phyloP scores from a whole-genome alignment of 2,797 vertebrate genomes.

The Darevskia nairensis region DNA sequence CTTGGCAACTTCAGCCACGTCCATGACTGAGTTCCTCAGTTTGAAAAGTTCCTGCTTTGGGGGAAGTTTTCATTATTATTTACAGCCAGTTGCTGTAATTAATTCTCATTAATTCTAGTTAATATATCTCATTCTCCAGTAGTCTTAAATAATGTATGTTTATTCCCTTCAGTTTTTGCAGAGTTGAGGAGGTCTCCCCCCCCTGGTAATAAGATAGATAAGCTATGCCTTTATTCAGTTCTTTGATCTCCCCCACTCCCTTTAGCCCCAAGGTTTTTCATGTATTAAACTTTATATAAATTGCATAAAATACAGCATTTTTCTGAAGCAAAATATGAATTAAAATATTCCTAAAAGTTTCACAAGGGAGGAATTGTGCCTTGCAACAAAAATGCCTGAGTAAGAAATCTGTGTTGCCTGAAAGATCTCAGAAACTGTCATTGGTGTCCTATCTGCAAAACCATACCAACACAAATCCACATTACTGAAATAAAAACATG shows the following conservation, averaged over 20 bases:
- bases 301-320: constrained; percentile 31
- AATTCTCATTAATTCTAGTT: constrained; percentile 40
- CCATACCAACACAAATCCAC: background rate
- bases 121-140: constrained; percentile 37
- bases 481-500: background rate
- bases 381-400: background rate
- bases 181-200: constrained; percentile 24
- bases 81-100: constrained; percentile 31
- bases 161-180: constrained; percentile 36
- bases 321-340: constrained; percentile 15
- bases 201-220: constrained; percentile 34
- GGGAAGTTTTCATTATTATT: constrained; percentile 37
- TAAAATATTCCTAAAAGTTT: constrained; percentile 32
- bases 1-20: constrained; percentile 6
- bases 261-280: constrained; percentile 8
- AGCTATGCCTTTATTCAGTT: constrained; percentile 23
- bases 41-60: constrained; percentile 14
- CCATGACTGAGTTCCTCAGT: background rate
- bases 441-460: background rate
- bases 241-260: constrained; percentile 40
- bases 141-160: constrained; percentile 43
- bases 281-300: constrained; percentile 19
- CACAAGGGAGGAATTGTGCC: background rate
- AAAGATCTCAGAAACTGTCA: background rate
- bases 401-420: background rate